These are phyloP conservation scores for Netelia virgata DNA, from an alignment of 2,888 invertebrate species.

Conservation along the genomic window DNA sequence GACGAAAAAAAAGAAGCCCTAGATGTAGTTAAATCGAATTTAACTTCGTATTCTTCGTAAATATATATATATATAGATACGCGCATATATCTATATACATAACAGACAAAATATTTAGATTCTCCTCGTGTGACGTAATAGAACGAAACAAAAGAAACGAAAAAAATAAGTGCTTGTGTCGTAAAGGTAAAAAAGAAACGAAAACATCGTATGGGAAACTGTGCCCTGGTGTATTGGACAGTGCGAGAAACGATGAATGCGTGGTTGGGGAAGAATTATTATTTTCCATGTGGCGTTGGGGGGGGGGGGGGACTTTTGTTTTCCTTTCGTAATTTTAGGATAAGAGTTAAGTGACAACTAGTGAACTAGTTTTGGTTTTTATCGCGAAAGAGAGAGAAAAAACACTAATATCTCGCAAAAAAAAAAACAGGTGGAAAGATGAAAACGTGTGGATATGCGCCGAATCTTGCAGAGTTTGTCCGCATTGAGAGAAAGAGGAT, in stretches of 20 bases:
- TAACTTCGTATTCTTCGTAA: constrained; percentile 61
- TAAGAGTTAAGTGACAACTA: constrained; percentile 62
- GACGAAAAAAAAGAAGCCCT: constrained; percentile 40
- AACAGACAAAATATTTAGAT: constrained; percentile 57
- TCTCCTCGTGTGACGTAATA: constrained; percentile 72
- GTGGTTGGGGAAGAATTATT: constrained; percentile 20
- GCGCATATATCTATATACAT: constrained; percentile 49
- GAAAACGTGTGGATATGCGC: not conserved
- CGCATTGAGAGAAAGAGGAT: constrained; percentile 41
- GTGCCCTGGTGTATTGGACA: constrained; percentile 33
- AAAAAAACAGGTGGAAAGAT: constrained; percentile 13
- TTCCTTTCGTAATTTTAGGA: constrained; percentile 27
- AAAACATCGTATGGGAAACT: constrained; percentile 37
- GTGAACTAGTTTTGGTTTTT: constrained; percentile 57
- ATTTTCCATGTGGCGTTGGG: constrained; percentile 12
- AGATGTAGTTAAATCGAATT: constrained; percentile 61
- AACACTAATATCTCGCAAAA: constrained; percentile 11
- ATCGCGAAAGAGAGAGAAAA: constrained; percentile 29
- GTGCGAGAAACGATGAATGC: constrained; percentile 42
- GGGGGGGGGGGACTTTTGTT: not conserved
- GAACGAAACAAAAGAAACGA: constrained; percentile 33
- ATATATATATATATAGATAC: constrained; percentile 62
- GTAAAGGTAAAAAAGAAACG: constrained; percentile 64
- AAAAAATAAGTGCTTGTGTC: constrained; percentile 79
- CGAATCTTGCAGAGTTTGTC: not conserved